Percentiles rank a stretch among this genome's conserved stretches.
Conservation (phyloP, 2,113 vertebrate species). For the Candoia aspera region DNA sequence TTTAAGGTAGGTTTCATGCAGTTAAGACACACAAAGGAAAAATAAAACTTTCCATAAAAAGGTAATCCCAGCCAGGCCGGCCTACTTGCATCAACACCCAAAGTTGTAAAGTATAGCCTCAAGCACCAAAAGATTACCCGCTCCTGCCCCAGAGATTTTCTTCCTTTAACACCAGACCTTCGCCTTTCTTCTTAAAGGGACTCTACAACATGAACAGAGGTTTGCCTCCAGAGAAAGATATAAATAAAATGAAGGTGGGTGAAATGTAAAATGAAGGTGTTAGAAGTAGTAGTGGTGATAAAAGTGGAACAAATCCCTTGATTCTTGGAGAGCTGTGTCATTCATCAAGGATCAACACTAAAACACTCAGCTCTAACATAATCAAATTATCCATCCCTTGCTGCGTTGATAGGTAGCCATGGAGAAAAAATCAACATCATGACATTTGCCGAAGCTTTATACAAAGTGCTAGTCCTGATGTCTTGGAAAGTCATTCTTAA, state of each 20-base stretch:
- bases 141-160: too few relatives aligned
- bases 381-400: background rate
- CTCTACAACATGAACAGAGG: background rate
- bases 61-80: too few relatives aligned
- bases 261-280: background rate
- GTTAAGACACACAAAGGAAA: too few relatives aligned
- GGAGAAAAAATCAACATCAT: background rate
- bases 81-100: too few relatives aligned
- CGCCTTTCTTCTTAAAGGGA: background rate
- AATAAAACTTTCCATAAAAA: too few relatives aligned
- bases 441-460: background rate
- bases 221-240: background rate
- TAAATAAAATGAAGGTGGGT: background rate
- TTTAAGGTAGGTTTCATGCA: too few relatives aligned
- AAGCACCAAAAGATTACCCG: too few relatives aligned
- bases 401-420: background rate
- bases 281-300: background rate
- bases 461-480: accelerated
- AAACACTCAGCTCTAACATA: accelerated
- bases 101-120: too few relatives aligned
- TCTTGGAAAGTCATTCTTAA: background rate
- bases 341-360: background rate
- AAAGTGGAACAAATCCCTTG: accelerated
- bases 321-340: background rate
- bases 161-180: background rate